Conservation (phyloP, 2,888 invertebrate species). For the Cheilosia vernalis region DNA sequence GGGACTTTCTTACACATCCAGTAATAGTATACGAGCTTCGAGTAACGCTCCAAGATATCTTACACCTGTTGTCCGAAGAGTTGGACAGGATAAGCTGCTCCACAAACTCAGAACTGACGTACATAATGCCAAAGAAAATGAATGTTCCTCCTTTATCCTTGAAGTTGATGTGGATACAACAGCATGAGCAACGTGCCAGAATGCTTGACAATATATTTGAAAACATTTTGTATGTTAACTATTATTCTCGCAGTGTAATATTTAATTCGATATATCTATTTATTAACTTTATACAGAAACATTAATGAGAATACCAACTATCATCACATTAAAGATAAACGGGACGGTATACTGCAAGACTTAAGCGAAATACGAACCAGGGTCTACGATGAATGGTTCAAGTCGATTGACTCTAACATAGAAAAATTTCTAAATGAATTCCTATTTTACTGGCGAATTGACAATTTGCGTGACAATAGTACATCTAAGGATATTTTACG, state of each 20-base stretch:
- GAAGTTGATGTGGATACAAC: slow-evolving; percentile 89
- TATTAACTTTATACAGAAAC: not conserved
- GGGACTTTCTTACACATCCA: slow-evolving; percentile 84
- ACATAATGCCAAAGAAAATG: slow-evolving; percentile 77
- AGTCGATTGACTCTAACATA: slow-evolving; percentile 82
- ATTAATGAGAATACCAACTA: slow-evolving; percentile 77
- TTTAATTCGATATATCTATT: too few species aligned
- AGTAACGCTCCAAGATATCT: slow-evolving; percentile 84
- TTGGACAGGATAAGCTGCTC: slow-evolving; percentile 77
- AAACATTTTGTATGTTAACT: slow-evolving; percentile 77
- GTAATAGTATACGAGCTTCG: slow-evolving; percentile 85
- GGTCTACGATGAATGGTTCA: slow-evolving; percentile 85
- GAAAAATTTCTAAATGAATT: slow-evolving; percentile 32
- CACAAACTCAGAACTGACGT: slow-evolving; percentile 41
- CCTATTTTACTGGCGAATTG: slow-evolving; percentile 29
- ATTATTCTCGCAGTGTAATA: too few species aligned
- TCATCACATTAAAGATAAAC: slow-evolving; percentile 78
- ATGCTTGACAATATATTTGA: slow-evolving; percentile 48
- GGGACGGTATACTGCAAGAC: slow-evolving; percentile 83
- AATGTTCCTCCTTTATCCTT: slow-evolving; percentile 89
- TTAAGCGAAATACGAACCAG: slow-evolving; percentile 84
- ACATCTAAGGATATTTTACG: not conserved
- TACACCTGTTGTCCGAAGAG: slow-evolving; percentile 83
- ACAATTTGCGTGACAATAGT: not conserved
- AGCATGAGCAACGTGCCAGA: slow-evolving; percentile 79